Conservation (phyloP, 2,888 invertebrate species). For the Gisinianus flammeolus region DNA sequence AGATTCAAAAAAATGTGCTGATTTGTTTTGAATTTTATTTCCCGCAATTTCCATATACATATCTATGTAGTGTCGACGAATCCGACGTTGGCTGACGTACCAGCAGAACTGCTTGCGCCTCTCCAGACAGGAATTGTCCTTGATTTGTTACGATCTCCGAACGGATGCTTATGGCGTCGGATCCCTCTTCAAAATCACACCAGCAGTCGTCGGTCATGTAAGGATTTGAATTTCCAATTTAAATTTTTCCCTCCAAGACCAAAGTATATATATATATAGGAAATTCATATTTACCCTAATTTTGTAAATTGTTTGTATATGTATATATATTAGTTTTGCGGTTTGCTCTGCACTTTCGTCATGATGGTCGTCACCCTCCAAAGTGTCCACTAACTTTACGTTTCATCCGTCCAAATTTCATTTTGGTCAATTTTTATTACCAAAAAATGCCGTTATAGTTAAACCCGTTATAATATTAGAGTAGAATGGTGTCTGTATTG, state of each 20-base stretch:
- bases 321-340: neutral
- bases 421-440: too few species aligned
- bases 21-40: too few species aligned
- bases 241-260: neutral
- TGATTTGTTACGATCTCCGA: neutral
- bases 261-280: too few species aligned
- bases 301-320: neutral
- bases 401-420: too few species aligned
- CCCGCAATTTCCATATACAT: too few species aligned
- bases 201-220: conserved; percentile 1
- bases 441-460: too few species aligned
- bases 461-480: too few species aligned
- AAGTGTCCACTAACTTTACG: too few species aligned
- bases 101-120: neutral
- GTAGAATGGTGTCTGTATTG: too few species aligned
- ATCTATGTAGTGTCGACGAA: neutral
- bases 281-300: neutral
- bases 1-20: too few species aligned
- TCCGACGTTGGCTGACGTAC: neutral
- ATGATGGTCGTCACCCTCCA: neutral
- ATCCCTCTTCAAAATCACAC: conserved; percentile 10
- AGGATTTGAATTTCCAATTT: neutral
- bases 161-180: neutral
- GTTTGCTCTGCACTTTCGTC: neutral
- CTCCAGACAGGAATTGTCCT: neutral